Base-by-base conservation (phyloP, 2,888 invertebrate species). In the Chaitophorus viminalis region DNA sequence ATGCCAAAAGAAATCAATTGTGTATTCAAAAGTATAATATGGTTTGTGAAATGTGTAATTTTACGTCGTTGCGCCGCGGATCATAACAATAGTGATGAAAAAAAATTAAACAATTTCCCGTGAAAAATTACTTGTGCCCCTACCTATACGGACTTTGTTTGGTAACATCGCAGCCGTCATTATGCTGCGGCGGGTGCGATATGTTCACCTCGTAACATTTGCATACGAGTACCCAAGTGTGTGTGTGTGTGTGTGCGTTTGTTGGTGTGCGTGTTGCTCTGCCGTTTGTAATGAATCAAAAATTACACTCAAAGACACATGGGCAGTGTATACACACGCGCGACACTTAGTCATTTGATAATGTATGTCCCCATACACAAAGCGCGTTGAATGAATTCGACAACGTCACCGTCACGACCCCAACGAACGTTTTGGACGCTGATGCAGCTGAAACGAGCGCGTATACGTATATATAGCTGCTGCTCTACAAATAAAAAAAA, bases 221-320 rank as follows among this genome's bases (percentile, higher is more conserved):
- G 60, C 60, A 60, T 60, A 60, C 60, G 60, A 5, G 60, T 60
- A 5, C 25, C 3, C 21, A 4, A 17, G 54, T 4, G 54, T 21
- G 18, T 21, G 54, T 21, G 52, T 52, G 36, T 39, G 52, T 52
- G 11, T 52, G 52, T 4, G 2, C 52, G 52, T 11, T 11, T 18
- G n/a, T n/a, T n/a, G n/a, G n/a, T n/a, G n/a, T n/a, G 54, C 21
- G 60, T 6, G 60, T 60, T 60, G 25, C 60, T 14, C 11, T 46
- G 11, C 14, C 60, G 6, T 25, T 17, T 11, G 72, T 54, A 74
- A 82, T 82, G 54, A 82, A 82, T 82, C 72, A 82, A 72, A 82
- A 72, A 82, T 82, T 82, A 72, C 33, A 36, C 25, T 70, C 82
- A 31, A 70, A 68, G 52, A 81, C 68, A 65, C 81, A 60, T 6